Evolutionary conservation across 1,140 invertebrate species (phyloP).

Genomic region (Drosophila santomea): DNA sequence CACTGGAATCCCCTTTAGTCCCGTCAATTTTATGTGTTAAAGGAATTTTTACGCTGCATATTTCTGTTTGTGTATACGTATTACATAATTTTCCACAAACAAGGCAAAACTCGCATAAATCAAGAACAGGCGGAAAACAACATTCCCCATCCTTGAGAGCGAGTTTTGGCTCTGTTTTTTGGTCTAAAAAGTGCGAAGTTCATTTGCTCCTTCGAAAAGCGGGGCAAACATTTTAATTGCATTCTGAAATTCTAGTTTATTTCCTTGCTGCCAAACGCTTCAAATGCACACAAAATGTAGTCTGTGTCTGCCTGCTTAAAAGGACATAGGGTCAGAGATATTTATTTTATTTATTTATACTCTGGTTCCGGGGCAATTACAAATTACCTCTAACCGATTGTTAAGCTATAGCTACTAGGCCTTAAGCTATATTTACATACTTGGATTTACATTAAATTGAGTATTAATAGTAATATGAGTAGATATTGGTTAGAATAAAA

Average conservation of each 20-base stretch:
- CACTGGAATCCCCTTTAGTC: conserved; percentile 32
- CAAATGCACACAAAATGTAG: conserved; percentile 43
- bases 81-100: conserved; percentile 67
- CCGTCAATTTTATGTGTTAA: conserved; percentile 80
- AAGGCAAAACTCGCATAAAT: conserved; percentile 75
- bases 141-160: conserved; percentile 4
- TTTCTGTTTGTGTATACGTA: conserved; percentile 77
- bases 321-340: conserved; percentile 70
- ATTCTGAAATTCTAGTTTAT: conserved; percentile 68
- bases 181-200: conserved; percentile 55
- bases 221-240: conserved; percentile 74
- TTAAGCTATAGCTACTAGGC: too few species aligned
- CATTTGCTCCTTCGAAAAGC: conserved; percentile 55
- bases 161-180: conserved; percentile 7
- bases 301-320: conserved; percentile 28
- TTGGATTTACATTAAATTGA: too few species aligned
- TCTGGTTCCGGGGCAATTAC: too few species aligned
- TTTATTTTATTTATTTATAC: too few species aligned
- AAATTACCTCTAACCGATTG: too few species aligned
- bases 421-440: too few species aligned
- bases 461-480: too few species aligned
- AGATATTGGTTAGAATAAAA: too few species aligned
- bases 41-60: conserved; percentile 78
- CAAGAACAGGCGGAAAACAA: conserved; percentile 63
- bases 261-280: conserved; percentile 64